Percentiles rank a stretch among this genome's conserved stretches.
These are phyloP conservation scores for Rhagophthalmus giganteus DNA, from an alignment of 2,888 invertebrate genomes.

Conservation along the genomic window DNA sequence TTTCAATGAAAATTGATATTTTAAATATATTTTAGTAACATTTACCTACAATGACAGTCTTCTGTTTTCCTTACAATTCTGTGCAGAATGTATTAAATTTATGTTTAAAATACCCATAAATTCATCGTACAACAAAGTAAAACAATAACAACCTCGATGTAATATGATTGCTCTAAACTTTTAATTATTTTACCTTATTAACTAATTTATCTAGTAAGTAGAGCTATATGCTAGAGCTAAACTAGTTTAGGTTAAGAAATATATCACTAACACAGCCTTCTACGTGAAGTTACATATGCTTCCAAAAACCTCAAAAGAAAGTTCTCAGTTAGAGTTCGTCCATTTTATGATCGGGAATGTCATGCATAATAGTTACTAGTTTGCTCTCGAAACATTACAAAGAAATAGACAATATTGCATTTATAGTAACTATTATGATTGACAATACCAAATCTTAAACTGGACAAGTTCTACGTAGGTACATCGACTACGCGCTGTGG, in stretches of 20 bases:
- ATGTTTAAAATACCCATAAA: constrained; percentile 29
- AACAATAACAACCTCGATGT: constrained; percentile 31
- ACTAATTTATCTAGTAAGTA: constrained; percentile 6
- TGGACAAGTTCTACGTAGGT: no score
- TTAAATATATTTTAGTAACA: constrained; percentile 27
- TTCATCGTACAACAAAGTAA: constrained; percentile 28
- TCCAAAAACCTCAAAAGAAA: constrained; percentile 5
- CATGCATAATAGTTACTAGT: no score
- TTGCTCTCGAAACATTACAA: no score
- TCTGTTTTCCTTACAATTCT: no score
- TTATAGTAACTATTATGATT: no score
- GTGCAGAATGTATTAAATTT: constrained; percentile 21
- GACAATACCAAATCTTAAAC: no score
- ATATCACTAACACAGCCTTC: constrained; percentile 33
- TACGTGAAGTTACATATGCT: constrained; percentile 28
- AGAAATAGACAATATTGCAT: no score
- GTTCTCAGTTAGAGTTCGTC: no score
- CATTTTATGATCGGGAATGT: no score
- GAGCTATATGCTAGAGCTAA: constrained; percentile 7
- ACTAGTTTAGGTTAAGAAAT: constrained; percentile 19
- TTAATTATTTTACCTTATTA: constrained; percentile 14
- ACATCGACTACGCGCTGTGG: no score
- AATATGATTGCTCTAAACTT: constrained; percentile 30
- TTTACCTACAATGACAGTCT: no score
- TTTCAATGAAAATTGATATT: constrained; percentile 29